A percentile compares a stretch with the other conserved stretches of the same genome.
Conservation (phyloP, 2,888 invertebrate species). For the Calameuta idolon region DNA sequence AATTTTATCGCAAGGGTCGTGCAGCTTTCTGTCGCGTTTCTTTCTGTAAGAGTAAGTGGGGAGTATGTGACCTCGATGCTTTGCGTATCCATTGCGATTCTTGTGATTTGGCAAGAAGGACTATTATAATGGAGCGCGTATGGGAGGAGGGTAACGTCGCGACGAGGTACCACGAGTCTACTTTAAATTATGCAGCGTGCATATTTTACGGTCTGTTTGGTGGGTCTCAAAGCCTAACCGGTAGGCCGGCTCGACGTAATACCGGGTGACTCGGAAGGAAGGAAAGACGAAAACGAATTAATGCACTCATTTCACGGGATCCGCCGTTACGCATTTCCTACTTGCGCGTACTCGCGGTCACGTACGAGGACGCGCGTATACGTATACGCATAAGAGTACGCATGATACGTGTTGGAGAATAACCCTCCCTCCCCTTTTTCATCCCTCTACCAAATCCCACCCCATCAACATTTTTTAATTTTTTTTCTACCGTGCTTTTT, state of each 20-base stretch:
- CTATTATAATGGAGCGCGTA: conserved; percentile 30
- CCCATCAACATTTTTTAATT: no score
- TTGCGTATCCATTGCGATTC: conserved; percentile 36
- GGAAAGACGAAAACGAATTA: conserved; percentile 42
- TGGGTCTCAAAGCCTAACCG: conserved; percentile 62
- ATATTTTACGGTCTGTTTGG: conserved; percentile 67
- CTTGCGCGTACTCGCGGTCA: no score
- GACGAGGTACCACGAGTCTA: conserved; percentile 34
- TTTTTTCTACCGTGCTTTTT: no score
- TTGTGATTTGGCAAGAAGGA: conserved; percentile 43
- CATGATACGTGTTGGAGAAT: neutral
- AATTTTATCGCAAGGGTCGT: conserved; percentile 22
- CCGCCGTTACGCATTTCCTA: conserved; percentile 2
- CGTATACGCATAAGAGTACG: neutral
- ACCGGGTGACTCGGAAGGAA: conserved; percentile 52
- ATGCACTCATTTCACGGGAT: conserved; percentile 13
- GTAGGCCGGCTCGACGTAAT: conserved; percentile 45
- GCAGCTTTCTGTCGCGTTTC: conserved; percentile 12
- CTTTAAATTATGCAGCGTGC: conserved; percentile 64
- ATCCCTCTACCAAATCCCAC: no score
- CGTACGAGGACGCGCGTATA: neutral
- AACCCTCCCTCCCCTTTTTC: no score
- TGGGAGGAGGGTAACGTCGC: neutral
- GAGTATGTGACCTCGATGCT: conserved; percentile 49
- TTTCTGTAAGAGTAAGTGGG: conserved; percentile 29